Evolutionary conservation across 2,797 vertebrate genomes (phyloP).

Genomic region (Spinibarbus caldwelli): DNA sequence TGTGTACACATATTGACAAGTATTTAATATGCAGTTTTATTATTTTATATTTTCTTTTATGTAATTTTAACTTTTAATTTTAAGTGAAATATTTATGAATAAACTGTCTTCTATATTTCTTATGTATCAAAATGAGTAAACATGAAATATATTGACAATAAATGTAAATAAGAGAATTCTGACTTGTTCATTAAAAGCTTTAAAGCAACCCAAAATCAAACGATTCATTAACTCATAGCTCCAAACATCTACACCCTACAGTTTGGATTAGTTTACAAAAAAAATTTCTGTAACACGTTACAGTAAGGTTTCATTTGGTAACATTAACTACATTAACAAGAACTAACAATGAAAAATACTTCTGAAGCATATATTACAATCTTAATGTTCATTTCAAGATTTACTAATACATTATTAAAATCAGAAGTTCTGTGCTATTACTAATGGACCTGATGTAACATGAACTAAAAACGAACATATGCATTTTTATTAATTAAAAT

Average conservation of each 20-base stretch:
- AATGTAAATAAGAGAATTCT: conserved; percentile 47
- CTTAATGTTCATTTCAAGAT: background rate
- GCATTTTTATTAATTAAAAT: background rate
- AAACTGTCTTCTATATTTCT: conserved; percentile 52
- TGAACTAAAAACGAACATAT: no score
- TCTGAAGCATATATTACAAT: background rate
- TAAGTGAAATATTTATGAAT: conserved; percentile 61
- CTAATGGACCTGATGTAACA: no score
- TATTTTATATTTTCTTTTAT: conserved; percentile 27
- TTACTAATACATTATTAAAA: no score
- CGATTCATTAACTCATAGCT: background rate
- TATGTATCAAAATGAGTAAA: conserved; percentile 52
- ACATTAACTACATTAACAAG: background rate
- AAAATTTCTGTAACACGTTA: background rate
- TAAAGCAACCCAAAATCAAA: background rate
- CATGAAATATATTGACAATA: conserved; percentile 50
- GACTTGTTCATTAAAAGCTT: background rate
- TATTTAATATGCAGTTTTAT: conserved; percentile 34
- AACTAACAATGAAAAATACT: background rate
- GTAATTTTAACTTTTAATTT: conserved; percentile 26
- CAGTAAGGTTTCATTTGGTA: background rate
- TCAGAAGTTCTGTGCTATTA: no score
- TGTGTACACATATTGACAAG: conserved; percentile 19
- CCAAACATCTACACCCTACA: background rate
- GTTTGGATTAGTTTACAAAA: background rate